A percentile compares a stretch with the other conserved stretches of the same genome.
These are phyloP conservation scores for Lineus longissimus DNA, from an alignment of 1,140 invertebrate genomes.

Conservation along the genomic window DNA sequence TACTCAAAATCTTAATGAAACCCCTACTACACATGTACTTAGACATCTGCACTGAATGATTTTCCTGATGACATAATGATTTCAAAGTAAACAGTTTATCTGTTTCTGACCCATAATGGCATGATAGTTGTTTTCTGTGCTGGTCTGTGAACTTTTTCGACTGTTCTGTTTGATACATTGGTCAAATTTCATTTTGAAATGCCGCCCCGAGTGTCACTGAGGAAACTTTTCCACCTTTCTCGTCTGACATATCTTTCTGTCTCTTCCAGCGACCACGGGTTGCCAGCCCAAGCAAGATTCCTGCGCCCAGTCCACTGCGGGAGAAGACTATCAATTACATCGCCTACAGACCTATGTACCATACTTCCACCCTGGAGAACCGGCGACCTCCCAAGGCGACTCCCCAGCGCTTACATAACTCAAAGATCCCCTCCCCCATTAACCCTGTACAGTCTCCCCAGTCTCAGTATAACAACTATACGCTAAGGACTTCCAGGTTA, in stretches of 20 bases:
- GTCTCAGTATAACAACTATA: neutral
- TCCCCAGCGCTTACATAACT: neutral
- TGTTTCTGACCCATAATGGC: too few relatives aligned
- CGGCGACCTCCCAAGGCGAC: neutral
- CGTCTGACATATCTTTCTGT: neutral
- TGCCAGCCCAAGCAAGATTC: slow-evolving; percentile 6
- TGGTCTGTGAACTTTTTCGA: too few relatives aligned
- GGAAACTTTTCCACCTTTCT: too few relatives aligned
- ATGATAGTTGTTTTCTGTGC: too few relatives aligned
- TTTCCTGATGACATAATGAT: too few relatives aligned
- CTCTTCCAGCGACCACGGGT: neutral
- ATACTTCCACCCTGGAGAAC: neutral
- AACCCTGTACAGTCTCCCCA: neutral
- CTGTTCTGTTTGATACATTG: too few relatives aligned
- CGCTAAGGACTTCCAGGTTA: slow-evolving; percentile 4
- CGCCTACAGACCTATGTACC: neutral
- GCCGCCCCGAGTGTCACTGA: too few relatives aligned
- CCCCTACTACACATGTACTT: too few relatives aligned
- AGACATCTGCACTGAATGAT: too few relatives aligned
- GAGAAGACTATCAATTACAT: neutral
- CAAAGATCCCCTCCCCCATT: slow-evolving; percentile 1
- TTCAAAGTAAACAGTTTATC: too few relatives aligned
- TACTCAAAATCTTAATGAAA: too few relatives aligned
- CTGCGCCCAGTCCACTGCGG: slow-evolving; percentile 2
- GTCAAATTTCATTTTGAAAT: too few relatives aligned